Base-by-base conservation (phyloP, 2,113 vertebrate genomes). In the Falco punctatus region DNA sequence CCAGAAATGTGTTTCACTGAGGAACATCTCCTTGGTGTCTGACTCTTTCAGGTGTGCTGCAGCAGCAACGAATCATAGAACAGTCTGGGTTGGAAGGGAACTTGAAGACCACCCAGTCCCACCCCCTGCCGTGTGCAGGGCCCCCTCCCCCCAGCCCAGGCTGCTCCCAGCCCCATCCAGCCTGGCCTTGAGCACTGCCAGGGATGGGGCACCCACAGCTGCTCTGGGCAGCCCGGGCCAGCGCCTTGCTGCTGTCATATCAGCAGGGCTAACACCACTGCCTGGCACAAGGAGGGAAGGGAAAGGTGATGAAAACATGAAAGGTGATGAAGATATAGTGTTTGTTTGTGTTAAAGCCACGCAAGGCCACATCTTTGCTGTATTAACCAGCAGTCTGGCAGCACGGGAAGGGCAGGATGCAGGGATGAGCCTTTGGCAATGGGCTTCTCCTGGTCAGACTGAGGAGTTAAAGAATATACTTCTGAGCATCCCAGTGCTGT, bases 331-430 rank as follows among this genome's bases (percentile, higher is more conserved):
- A 40, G 52, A 6, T 13, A 7, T 0, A 0, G 24, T 15, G 18
- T 52, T 52, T 40, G 21, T 27, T 38, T 24, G 69, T 13, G 81
- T 9, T 15, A 16, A 42, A 77, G 44, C 30, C 23, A 2, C 5
- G 3, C 15, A 6, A 23, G 35, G n/a, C 40, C 3, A 0, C 2
- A 6, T 28, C 42, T 75, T 40, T 32, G n/a, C 42, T 40, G 30
- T 33, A 27, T 19, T 33, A 26, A 32, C 16, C 4, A 0, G 8
- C 19, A 7, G 7, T 4, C 27, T 15, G 52, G 19, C n/a, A 30
- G 28, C n/a, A 2, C 52, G 2, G n/a, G 19, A n/a, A 23, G 30
- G 55, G 42, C 5, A 9, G 35, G 51, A 12, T 1, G 2, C 10
- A 5, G 13, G 27, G 65, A 32, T 6, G n/a, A 3, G n/a, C 54